These are phyloP conservation scores for Halichoerus grypus DNA, from an alignment of 2,113 vertebrate genomes.

Conservation along the genomic window DNA sequence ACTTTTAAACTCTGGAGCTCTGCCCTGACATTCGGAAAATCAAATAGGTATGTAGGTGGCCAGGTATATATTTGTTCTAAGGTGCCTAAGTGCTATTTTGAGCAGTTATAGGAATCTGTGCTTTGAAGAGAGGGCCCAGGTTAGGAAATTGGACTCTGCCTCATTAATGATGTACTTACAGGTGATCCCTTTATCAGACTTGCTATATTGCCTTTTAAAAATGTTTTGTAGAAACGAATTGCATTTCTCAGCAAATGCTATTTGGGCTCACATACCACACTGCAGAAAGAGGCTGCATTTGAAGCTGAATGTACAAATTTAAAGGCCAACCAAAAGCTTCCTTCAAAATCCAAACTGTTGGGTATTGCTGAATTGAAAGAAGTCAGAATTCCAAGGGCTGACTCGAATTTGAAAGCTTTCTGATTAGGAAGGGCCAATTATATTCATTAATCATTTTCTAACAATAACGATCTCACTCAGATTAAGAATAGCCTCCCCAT, in stretches of 20 bases:
- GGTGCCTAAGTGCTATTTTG: background rate
- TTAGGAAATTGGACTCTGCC: slow-evolving; percentile 25
- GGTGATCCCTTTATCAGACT: background rate
- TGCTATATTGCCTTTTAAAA: background rate
- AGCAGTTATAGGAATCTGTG: slow-evolving; percentile 10
- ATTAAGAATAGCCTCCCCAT: slow-evolving; percentile 1
- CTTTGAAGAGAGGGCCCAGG: background rate
- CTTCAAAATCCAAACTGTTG: slow-evolving; percentile 30
- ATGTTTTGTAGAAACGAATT: background rate
- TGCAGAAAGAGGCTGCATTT: background rate
- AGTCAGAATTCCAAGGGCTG: slow-evolving; percentile 26
- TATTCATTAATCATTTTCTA: slow-evolving; percentile 48
- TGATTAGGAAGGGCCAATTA: background rate
- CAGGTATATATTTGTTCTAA: slow-evolving; percentile 49
- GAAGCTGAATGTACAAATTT: background rate
- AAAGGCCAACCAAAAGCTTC: slow-evolving; percentile 16
- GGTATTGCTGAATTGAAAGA: slow-evolving; percentile 11
- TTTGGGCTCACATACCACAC: background rate
- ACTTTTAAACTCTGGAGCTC: slow-evolving; percentile 60
- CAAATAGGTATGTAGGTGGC: background rate
- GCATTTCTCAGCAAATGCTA: background rate
- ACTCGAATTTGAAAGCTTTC: background rate
- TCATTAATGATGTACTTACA: background rate
- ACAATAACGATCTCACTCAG: background rate
- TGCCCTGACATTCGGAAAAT: background rate